Percentiles rank a stretch among this genome's conserved stretches.
phyloP scores from a whole-genome alignment of 1,140 invertebrate genomes.

The Catajapyx aquilonaris region DNA sequence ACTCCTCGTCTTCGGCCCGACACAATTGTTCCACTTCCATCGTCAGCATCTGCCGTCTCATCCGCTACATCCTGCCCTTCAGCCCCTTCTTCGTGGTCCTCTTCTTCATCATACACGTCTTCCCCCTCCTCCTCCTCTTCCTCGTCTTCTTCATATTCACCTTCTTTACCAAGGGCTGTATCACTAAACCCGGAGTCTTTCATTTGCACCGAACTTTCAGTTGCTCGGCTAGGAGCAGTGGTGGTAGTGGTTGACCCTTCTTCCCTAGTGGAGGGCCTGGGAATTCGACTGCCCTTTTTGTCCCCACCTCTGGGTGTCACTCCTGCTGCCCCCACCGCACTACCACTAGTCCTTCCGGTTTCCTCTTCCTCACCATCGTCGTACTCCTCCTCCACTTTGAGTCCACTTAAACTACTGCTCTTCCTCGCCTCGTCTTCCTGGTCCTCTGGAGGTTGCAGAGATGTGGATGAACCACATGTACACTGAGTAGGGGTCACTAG shows the following conservation, averaged over 20 bases:
- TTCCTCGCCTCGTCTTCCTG: background rate
- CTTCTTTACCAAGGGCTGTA: background rate
- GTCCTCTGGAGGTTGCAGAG: too few relatives aligned
- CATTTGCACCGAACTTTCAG: background rate
- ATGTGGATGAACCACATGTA: too few relatives aligned
- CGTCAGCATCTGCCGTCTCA: slow-evolving; percentile 4
- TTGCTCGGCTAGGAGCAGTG: too few relatives aligned
- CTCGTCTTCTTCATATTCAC: background rate
- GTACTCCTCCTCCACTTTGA: slow-evolving; percentile 2
- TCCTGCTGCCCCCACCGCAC: slow-evolving; percentile 19
- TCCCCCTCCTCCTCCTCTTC: background rate
- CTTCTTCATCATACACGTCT: slow-evolving; percentile 10
- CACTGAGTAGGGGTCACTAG: too few relatives aligned
- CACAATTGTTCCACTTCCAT: background rate
- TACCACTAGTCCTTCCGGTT: background rate
- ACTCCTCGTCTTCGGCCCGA: background rate
- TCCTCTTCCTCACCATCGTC: background rate
- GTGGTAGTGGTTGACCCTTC: too few relatives aligned
- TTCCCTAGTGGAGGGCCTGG: too few relatives aligned
- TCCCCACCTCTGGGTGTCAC: slow-evolving; percentile 21
- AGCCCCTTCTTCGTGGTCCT: slow-evolving; percentile 12
- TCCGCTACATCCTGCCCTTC: slow-evolving; percentile 10
- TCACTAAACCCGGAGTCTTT: background rate
- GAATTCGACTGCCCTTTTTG: slow-evolving; percentile 20
- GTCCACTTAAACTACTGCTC: background rate